A percentile compares a stretch with the other conserved stretches of the same genome.
These are phyloP conservation scores for Leuciscus waleckii DNA, from an alignment of 2,797 vertebrate species.

Conservation along the genomic window DNA sequence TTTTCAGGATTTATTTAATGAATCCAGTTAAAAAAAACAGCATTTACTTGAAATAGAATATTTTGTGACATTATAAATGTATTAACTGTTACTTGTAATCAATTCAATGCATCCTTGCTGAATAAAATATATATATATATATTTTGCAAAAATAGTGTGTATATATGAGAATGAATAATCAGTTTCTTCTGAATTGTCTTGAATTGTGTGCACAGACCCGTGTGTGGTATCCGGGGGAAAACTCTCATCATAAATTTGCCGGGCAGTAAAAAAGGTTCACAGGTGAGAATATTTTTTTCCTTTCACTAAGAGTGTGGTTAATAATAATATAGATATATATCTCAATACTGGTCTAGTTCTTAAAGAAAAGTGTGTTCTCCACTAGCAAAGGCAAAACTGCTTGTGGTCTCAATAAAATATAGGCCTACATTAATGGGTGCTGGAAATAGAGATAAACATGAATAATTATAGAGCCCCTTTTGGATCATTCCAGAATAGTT, in stretches of 20 bases:
- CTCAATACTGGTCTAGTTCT: not conserved
- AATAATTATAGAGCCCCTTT: conserved; percentile 73
- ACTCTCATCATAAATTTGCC: conserved; percentile 98
- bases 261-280: conserved; percentile 99
- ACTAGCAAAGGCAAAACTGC: conserved; percentile 13
- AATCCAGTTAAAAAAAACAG: not conserved
- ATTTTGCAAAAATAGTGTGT: not conserved
- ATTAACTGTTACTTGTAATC: not conserved
- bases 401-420: conserved; percentile 70
- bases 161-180: not conserved
- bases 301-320: not conserved
- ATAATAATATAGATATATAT: not conserved
- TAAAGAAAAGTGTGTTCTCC: not conserved
- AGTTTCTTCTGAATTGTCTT: not conserved
- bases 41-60: not conserved
- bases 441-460: conserved; percentile 75
- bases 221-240: conserved; percentile 97
- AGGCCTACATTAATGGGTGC: conserved; percentile 55
- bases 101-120: not conserved
- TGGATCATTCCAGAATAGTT: conserved; percentile 60
- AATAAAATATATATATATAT: not conserved
- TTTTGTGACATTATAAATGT: not conserved
- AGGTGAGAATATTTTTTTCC: conserved; percentile 80
- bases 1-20: not conserved
- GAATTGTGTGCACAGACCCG: conserved; percentile 83